Percentiles rank a stretch among this genome's conserved stretches.
phyloP scores from a whole-genome alignment of 2,113 vertebrate genomes.

The Clinocottus analis region DNA sequence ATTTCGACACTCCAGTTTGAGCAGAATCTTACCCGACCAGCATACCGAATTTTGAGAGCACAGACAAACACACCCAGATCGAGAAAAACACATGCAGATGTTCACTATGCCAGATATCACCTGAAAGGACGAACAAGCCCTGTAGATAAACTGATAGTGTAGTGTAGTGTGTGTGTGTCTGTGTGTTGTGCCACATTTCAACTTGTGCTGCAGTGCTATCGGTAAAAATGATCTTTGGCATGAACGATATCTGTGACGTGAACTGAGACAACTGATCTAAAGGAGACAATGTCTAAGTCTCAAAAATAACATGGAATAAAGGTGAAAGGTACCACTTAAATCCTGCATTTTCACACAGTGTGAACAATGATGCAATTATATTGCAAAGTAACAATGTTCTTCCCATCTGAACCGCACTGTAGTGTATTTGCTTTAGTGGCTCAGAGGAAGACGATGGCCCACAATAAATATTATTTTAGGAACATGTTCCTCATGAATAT shows the following conservation, averaged over 20 bases:
- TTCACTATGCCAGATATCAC: constrained; percentile 31
- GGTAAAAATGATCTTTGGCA: constrained; percentile 11
- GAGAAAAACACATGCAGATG: constrained; percentile 57
- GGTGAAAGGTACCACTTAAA: neutral
- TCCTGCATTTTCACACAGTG: neutral
- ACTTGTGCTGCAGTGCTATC: neutral
- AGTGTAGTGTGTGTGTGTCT: neutral
- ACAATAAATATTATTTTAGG: neutral
- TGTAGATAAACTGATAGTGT: constrained; percentile 13
- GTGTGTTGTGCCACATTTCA: too few species aligned
- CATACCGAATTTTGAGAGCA: constrained; percentile 57
- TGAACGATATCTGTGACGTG: constrained; percentile 8
- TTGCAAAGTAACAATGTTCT: neutral
- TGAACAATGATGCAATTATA: too few species aligned
- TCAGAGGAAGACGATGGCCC: neutral
- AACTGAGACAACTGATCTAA: neutral
- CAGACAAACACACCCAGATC: constrained; percentile 1
- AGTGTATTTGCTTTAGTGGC: constrained; percentile 10
- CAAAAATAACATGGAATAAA: neutral
- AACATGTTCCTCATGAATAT: constrained; percentile 8
- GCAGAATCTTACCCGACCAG: constrained; percentile 46
- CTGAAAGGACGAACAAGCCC: constrained; percentile 5
- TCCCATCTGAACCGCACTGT: neutral
- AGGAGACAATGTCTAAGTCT: neutral
- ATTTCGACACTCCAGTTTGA: constrained; percentile 66